A percentile compares a stretch with the other conserved stretches of the same genome.
Conservation (phyloP, 2,888 invertebrate genomes). For the Operophtera brumata region DNA sequence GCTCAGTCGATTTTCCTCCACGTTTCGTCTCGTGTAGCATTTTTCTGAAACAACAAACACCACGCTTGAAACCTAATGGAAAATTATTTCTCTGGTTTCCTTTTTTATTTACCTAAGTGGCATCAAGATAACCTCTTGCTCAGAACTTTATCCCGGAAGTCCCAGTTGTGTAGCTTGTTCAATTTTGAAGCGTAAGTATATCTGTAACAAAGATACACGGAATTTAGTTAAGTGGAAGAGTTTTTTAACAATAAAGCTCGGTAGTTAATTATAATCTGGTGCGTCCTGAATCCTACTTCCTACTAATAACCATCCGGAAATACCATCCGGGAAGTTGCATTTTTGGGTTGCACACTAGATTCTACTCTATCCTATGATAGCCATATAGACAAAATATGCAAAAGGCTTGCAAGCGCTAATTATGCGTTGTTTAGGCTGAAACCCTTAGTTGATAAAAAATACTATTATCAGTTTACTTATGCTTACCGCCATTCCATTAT, state of each 20-base stretch:
- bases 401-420: too few relatives aligned
- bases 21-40: conserved; percentile 51
- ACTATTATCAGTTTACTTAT: too few relatives aligned
- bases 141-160: conserved; percentile 53
- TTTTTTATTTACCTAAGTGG: background rate
- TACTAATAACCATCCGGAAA: too few relatives aligned
- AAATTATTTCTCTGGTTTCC: background rate
- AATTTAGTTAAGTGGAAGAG: conserved; percentile 36
- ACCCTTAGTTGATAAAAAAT: too few relatives aligned
- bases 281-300: too few relatives aligned
- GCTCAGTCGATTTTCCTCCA: conserved; percentile 42
- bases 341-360: too few relatives aligned
- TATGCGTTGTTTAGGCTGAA: too few relatives aligned
- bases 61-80: conserved; percentile 34
- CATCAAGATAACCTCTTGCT: conserved; percentile 51
- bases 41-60: conserved; percentile 63
- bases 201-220: conserved; percentile 61
- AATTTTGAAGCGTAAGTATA: conserved; percentile 54
- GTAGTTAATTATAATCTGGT: too few relatives aligned
- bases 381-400: too few relatives aligned
- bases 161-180: conserved; percentile 61
- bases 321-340: too few relatives aligned
- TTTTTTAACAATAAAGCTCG: conserved; percentile 32
- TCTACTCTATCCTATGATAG: too few relatives aligned
- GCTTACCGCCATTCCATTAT: too few relatives aligned